Conservation (phyloP, 2,888 invertebrate species). For the Ophonus ardosiacus region DNA sequence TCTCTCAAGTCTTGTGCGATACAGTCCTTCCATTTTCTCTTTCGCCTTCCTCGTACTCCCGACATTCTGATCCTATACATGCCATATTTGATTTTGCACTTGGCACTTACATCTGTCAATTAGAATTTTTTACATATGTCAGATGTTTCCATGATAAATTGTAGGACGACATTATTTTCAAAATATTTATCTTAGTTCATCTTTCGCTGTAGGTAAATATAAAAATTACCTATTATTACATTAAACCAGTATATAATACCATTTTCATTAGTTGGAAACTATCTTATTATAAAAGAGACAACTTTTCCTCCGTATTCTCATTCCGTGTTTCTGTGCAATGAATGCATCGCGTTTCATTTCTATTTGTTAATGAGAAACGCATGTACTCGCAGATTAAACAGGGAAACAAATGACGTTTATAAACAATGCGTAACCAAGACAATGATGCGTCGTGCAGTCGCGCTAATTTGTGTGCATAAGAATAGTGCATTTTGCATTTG, state of each 20-base stretch:
- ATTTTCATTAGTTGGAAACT: constrained; percentile 10
- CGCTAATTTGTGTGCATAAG: constrained; percentile 59
- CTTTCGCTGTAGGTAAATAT: background rate
- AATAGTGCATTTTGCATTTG: constrained; percentile 45
- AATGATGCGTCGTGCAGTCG: constrained; percentile 35
- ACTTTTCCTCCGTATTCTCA: background rate
- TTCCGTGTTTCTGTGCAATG: background rate
- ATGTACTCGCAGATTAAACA: constrained; percentile 33
- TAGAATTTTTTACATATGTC: no score
- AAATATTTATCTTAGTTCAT: background rate
- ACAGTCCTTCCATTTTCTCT: no score
- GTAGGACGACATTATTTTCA: background rate
- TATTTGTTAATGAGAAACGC: constrained; percentile 42
- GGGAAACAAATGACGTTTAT: constrained; percentile 48
- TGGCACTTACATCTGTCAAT: no score
- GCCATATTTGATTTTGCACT: no score
- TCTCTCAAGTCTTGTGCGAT: no score
- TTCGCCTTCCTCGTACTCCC: no score
- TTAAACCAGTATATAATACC: constrained; percentile 5
- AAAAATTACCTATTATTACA: background rate
- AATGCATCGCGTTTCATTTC: constrained; percentile 43
- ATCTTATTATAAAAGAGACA: background rate
- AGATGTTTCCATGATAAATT: no score
- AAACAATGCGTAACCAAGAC: constrained; percentile 26
- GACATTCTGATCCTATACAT: no score